These are phyloP conservation scores for Saturnia japonica DNA, from an alignment of 2,888 invertebrate species.

Conservation along the genomic window DNA sequence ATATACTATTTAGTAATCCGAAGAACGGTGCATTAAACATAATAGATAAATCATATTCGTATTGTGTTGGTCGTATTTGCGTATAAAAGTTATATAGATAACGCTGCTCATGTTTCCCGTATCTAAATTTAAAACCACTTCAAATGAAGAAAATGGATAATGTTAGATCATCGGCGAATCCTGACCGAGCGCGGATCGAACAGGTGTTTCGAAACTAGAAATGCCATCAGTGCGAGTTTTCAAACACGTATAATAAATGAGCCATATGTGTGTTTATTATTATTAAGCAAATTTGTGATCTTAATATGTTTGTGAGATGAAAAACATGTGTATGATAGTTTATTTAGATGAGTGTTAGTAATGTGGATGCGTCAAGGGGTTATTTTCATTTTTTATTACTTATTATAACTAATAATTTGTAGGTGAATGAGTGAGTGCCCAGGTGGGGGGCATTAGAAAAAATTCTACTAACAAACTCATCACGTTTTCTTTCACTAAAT, in stretches of 20 bases:
- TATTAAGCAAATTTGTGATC: conserved; percentile 9
- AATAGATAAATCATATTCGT: too few species aligned
- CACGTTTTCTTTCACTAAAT: too few species aligned
- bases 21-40: too few species aligned
- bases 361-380: background rate
- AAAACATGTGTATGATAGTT: conserved; percentile 6
- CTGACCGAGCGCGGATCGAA: background rate
- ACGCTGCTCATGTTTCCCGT: background rate
- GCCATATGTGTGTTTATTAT: conserved; percentile 6
- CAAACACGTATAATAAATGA: conserved; percentile 1
- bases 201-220: conserved; percentile 13
- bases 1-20: too few species aligned
- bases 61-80: background rate
- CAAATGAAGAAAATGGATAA: conserved; percentile 4
- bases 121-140: conserved; percentile 1
- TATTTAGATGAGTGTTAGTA: background rate
- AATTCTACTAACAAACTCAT: too few species aligned
- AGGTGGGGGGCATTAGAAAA: too few species aligned
- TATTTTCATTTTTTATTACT: background rate
- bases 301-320: background rate
- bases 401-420: background rate
- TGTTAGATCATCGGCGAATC: conserved; percentile 10
- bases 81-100: background rate
- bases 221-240: background rate
- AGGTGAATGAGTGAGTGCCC: too few species aligned